These are phyloP conservation scores for Neodontobutis hainanensis DNA, from an alignment of 2,113 vertebrate genomes.

Conservation along the genomic window DNA sequence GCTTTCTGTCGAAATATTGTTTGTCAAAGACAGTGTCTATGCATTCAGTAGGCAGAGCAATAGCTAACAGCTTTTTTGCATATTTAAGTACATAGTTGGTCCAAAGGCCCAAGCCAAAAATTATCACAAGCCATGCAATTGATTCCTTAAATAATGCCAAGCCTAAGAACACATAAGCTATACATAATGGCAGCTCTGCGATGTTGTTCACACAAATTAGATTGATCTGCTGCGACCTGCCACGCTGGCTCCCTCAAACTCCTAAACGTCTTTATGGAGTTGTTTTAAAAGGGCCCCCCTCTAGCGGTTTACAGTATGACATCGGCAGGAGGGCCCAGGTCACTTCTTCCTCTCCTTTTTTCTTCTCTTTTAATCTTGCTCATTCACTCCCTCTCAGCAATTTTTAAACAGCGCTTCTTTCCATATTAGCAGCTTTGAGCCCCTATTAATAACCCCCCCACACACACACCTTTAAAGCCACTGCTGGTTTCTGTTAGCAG, in stretches of 20 bases:
- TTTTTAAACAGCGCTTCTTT: conserved; percentile 62
- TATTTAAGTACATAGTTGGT: no score
- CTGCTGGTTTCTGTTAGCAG: conserved; percentile 72
- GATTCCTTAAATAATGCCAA: no score
- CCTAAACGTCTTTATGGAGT: conserved; percentile 59
- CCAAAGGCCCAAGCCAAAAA: no score
- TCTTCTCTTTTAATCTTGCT: conserved; percentile 66
- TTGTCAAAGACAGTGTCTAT: no score
- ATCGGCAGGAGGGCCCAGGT: conserved; percentile 61
- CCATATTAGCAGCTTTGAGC: conserved; percentile 62
- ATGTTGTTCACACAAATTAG: background rate
- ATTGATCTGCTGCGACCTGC: conserved; percentile 51
- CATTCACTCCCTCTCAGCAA: conserved; percentile 66
- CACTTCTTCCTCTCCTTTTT: conserved; percentile 70
- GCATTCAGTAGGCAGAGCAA: no score
- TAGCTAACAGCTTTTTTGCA: no score
- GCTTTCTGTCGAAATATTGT: no score
- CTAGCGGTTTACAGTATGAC: conserved; percentile 63
- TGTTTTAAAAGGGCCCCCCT: conserved; percentile 60
- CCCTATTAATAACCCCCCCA: conserved; percentile 53
- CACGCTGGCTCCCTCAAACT: conserved; percentile 55
- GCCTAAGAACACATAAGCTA: no score
- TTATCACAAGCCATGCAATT: no score
- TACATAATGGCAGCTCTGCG: background rate
- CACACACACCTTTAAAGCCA: conserved; percentile 40